Evolutionary conservation across 2,113 vertebrate species (phyloP).

Genomic region (Catharus minimus): DNA sequence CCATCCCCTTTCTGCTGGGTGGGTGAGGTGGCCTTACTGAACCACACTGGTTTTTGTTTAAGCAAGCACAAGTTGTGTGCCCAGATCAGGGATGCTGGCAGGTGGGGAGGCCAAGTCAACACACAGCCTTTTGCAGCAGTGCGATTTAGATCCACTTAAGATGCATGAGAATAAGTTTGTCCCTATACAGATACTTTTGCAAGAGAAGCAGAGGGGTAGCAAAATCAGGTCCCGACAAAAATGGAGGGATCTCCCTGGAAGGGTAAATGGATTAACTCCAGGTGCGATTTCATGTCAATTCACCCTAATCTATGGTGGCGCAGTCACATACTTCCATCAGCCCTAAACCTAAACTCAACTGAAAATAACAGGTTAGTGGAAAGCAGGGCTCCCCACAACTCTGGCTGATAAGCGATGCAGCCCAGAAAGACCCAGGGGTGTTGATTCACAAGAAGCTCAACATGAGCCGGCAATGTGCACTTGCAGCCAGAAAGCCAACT

Average conservation of each 20-base stretch:
- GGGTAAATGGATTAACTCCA: not conserved
- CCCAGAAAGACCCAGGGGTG: not conserved
- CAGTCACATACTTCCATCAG: not conserved
- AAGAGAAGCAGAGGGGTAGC: not conserved
- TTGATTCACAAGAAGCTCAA: not conserved
- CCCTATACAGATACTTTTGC: not conserved
- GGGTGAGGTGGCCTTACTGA: not conserved
- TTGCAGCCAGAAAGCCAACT: not conserved
- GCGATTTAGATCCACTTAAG: not conserved
- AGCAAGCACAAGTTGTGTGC: fast-evolving
- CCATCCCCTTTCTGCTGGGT: not conserved
- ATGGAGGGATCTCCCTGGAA: not conserved
- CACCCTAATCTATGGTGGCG: not conserved
- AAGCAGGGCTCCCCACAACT: not conserved
- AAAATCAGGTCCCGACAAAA: not conserved
- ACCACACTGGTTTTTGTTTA: fast-evolving
- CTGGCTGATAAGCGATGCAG: not conserved
- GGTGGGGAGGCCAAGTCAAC: not conserved
- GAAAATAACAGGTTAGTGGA: not conserved
- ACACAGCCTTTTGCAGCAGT: not conserved
- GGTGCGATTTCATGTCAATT: not conserved
- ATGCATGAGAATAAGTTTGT: not conserved
- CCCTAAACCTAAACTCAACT: not conserved
- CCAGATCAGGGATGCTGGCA: fast-evolving
- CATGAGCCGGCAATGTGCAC: fast-evolving